Evolutionary conservation across 2,113 vertebrate species (phyloP).

Genomic region (Arvicanthis niloticus): DNA sequence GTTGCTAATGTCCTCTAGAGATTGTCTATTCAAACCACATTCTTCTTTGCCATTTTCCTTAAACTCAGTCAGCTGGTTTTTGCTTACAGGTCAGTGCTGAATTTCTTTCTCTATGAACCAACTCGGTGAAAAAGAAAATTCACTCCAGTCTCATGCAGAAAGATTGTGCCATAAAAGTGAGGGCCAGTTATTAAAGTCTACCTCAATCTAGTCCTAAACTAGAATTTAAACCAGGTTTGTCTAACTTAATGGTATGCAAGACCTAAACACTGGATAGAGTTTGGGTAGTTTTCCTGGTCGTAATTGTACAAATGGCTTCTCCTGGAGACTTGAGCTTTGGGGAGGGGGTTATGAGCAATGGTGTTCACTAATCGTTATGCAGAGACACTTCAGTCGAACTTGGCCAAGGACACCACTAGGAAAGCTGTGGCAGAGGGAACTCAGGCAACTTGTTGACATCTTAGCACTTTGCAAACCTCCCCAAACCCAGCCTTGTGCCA

Average conservation of each 20-base stretch:
- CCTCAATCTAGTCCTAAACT: neutral
- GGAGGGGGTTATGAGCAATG: too few relatives aligned
- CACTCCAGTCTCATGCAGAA: neutral
- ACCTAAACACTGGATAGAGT: neutral
- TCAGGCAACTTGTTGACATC: neutral
- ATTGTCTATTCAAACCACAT: neutral
- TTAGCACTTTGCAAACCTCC: neutral
- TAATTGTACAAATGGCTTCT: rapidly evolving
- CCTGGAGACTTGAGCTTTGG: neutral
- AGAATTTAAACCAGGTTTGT: neutral
- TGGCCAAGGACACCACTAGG: rapidly evolving
- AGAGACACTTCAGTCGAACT: neutral
- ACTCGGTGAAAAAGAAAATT: neutral
- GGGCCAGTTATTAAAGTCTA: neutral
- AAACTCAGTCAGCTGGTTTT: neutral
- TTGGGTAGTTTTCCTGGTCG: neutral
- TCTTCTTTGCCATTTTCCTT: neutral
- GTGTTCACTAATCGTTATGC: neutral
- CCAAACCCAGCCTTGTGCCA: neutral
- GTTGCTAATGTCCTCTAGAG: neutral
- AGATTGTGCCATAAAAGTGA: neutral
- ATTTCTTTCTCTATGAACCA: neutral
- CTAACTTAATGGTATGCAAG: neutral
- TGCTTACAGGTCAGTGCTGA: neutral
- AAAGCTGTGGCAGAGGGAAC: neutral